Evolutionary conservation across 2,888 invertebrate genomes (phyloP).

Genomic region (Drosophila pullipes): DNA sequence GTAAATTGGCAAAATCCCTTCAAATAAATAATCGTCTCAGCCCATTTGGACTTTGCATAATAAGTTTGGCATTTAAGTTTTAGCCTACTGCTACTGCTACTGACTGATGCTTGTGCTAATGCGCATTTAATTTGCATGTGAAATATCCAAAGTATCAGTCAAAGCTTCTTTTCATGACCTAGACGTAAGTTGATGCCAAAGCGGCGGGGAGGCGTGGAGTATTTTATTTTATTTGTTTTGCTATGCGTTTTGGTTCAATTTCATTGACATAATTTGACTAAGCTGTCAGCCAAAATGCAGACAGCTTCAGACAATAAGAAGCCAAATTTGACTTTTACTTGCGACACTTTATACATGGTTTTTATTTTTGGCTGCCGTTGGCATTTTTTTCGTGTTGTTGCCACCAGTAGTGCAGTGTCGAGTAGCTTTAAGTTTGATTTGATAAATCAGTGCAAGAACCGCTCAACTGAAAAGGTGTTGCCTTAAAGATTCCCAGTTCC

Average conservation of each 20-base stretch:
- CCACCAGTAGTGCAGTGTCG: slow-evolving; percentile 37
- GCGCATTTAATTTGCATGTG: slow-evolving; percentile 74
- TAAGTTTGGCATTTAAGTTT: slow-evolving; percentile 59
- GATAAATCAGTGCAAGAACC: slow-evolving; percentile 36
- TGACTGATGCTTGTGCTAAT: slow-evolving; percentile 49
- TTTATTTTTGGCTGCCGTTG: slow-evolving; percentile 42
- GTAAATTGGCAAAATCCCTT: slow-evolving; percentile 58
- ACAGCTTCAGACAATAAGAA: slow-evolving; percentile 57
- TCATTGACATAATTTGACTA: slow-evolving; percentile 78
- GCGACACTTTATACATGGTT: slow-evolving; percentile 33
- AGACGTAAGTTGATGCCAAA: slow-evolving; percentile 34
- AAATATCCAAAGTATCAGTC: slow-evolving; percentile 45
- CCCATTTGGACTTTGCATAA: slow-evolving; percentile 71
- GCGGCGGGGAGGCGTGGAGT: slow-evolving; percentile 10
- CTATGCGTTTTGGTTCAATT: slow-evolving; percentile 40
- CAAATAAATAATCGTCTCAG: slow-evolving; percentile 45
- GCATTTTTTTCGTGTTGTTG: slow-evolving; percentile 30
- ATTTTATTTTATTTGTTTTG: slow-evolving; percentile 57
- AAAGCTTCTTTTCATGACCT: slow-evolving; percentile 42
- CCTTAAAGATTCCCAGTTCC: slow-evolving; percentile 28
- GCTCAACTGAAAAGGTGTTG: slow-evolving; percentile 44
- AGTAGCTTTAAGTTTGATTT: slow-evolving; percentile 59
- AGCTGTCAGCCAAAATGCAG: slow-evolving; percentile 68
- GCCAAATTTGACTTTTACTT: slow-evolving; percentile 27
- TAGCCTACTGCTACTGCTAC: slow-evolving; percentile 23